Conservation (phyloP, 2,113 vertebrate genomes). For the Procapra przewalskii region DNA sequence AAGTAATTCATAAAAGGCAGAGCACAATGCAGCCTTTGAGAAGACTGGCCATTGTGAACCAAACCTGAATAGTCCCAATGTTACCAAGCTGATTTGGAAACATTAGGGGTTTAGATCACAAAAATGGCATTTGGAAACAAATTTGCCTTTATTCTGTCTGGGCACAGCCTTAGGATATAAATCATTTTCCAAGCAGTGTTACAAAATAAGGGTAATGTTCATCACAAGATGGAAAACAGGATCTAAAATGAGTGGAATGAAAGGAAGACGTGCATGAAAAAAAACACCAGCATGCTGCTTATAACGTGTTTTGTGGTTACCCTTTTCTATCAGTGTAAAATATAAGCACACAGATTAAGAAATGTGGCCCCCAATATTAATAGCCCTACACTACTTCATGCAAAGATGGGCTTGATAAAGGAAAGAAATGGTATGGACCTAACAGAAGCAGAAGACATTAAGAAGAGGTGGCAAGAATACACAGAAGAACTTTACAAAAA, state of each 20-base stretch:
- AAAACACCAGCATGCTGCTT: not conserved
- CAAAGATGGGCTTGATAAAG: too few species aligned
- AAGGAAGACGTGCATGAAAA: not conserved
- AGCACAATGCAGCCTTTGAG: constrained; percentile 58
- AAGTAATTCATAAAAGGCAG: constrained; percentile 9
- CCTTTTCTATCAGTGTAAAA: not conserved
- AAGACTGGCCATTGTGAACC: not conserved
- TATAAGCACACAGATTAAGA: not conserved
- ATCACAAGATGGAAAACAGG: constrained; percentile 46
- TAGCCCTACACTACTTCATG: not conserved
- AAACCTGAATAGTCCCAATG: constrained; percentile 18
- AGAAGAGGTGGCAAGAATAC: too few species aligned
- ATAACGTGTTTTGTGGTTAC: not conserved
- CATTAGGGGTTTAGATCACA: constrained; percentile 59
- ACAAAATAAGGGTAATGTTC: constrained; percentile 49
- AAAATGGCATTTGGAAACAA: constrained; percentile 71
- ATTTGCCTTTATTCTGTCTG: constrained; percentile 55
- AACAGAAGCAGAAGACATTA: too few species aligned
- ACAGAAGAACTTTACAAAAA: too few species aligned
- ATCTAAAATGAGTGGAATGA: not conserved
- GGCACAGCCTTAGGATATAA: constrained; percentile 48
- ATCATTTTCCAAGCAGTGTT: constrained; percentile 7
- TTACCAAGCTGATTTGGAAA: constrained; percentile 58
- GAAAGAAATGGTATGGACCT: too few species aligned
- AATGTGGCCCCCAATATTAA: not conserved